These are phyloP conservation scores for Meloidogyne floridensis DNA, from an alignment of 1,140 invertebrate species.

Conservation along the genomic window DNA sequence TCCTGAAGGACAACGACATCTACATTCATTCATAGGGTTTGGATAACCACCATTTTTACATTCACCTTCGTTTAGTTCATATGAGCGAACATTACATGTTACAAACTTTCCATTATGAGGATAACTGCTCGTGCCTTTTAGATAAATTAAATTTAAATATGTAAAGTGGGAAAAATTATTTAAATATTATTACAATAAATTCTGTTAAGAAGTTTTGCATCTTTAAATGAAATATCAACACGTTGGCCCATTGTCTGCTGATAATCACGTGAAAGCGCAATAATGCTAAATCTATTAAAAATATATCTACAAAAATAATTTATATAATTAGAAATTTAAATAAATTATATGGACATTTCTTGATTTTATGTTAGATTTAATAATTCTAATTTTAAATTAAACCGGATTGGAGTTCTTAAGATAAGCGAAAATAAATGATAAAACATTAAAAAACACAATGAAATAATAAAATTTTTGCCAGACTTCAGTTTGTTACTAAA, in stretches of 20 bases:
- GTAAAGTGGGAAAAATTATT: too few species aligned
- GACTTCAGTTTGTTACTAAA: too few species aligned
- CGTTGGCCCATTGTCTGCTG: constrained; percentile 14
- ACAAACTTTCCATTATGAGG: background rate
- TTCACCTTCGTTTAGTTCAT: background rate
- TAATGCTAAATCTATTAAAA: background rate
- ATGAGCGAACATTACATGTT: background rate
- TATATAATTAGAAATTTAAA: too few species aligned
- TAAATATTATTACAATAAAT: constrained; percentile 5
- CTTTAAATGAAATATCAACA: constrained; percentile 13
- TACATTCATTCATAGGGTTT: background rate
- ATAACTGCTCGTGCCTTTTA: background rate
- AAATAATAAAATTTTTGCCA: too few species aligned
- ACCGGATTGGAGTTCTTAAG: too few species aligned
- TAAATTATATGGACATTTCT: too few species aligned
- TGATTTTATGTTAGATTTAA: too few species aligned
- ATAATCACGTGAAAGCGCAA: constrained; percentile 8
- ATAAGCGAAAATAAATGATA: too few species aligned
- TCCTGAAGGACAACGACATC: background rate
- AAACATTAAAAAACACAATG: too few species aligned
- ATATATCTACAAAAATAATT: background rate
- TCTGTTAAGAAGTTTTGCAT: constrained; percentile 10
- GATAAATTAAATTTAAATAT: background rate
- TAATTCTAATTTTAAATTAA: too few species aligned
- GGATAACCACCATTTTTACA: constrained; percentile 17